Evolutionary conservation across 2,113 vertebrate species (phyloP).

Genomic region (Paedocypris sp.): DNA sequence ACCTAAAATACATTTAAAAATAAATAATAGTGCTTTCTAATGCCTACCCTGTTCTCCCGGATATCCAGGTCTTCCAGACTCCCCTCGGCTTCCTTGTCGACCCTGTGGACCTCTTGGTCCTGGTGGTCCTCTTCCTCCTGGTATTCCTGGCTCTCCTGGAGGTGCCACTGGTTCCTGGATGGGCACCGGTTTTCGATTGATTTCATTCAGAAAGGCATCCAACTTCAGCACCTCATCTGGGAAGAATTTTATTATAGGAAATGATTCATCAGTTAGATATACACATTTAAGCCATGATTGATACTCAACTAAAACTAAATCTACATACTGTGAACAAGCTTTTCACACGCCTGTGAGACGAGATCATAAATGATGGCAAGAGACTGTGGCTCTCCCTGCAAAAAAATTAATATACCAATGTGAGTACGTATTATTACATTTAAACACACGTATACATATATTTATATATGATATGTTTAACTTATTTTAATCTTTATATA

Average conservation of each 20-base stretch:
- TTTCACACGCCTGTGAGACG: slow-evolving; percentile 82
- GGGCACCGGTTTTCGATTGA: slow-evolving; percentile 70
- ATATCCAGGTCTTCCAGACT: slow-evolving; percentile 55
- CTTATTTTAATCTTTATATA: no score
- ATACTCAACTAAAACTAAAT: no score
- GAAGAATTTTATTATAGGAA: slow-evolving; percentile 13
- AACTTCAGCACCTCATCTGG: slow-evolving; percentile 78
- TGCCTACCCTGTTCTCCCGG: slow-evolving; percentile 72
- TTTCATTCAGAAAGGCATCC: slow-evolving; percentile 68
- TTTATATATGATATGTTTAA: no score
- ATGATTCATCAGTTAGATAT: neutral
- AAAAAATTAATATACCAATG: neutral
- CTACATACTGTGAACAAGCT: slow-evolving; percentile 79
- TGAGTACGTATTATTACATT: no score
- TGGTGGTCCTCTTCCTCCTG: slow-evolving; percentile 57
- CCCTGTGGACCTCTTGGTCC: slow-evolving; percentile 62
- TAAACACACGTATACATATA: no score
- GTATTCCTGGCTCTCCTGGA: slow-evolving; percentile 68
- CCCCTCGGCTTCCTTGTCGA: slow-evolving; percentile 52
- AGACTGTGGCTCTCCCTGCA: slow-evolving; percentile 83
- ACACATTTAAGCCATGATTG: neutral
- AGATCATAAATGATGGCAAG: slow-evolving; percentile 80
- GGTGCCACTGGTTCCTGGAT: slow-evolving; percentile 65
- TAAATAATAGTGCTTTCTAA: neutral
- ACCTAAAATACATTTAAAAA: neutral